Evolutionary conservation across 2,888 invertebrate genomes (phyloP), one percentile per base, ranked within the genome.

Genomic region (Macropis europaea): DNA sequence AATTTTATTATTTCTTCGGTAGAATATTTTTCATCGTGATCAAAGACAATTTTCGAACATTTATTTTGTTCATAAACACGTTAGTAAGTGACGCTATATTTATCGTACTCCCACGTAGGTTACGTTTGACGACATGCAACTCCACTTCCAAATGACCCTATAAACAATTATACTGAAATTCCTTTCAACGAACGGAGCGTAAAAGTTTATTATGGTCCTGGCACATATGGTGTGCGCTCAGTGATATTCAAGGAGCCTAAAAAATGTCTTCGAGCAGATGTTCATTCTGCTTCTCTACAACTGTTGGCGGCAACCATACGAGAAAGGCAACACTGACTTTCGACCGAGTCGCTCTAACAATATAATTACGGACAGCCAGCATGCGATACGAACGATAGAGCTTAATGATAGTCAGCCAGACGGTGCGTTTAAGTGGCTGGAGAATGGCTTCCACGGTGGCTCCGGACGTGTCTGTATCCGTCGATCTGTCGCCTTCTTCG

Each of bases 311-410:
- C n/a, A 61, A 34, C 36, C 38, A 53, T 36, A 17, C 38, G 13
- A 68, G 64, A 24, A 56, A 53, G 54, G 13, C 50, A 40, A 70
- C 61, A 47, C 63, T 62, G 62, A 45, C 52, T 76, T 64, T 73
- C 69, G 69, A 74, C 64, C 69, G 60, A 57, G 69, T 61, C 53
- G 59, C 38, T 59, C 73, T 76, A 63, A 76, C 77, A 73, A 76
- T 80, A 71, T 80, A 80, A 80, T 80, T 80, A 77, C 73, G 40
- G 52, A 54, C 61, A 43, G 47, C 45, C 69, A 57, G 48, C 76
- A 72, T 67, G 45, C 38, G 71, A 66, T 69, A 64, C 54, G 57
- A 74, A 63, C 63, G 79, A 63, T 61, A 45, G 63, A 76, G 64
- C 52, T 75, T 77, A 79, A 72, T 62, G 70, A 53, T 57, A 67